Evolutionary conservation across 2,797 vertebrate genomes (phyloP).

Genomic region (Platalea minor): DNA sequence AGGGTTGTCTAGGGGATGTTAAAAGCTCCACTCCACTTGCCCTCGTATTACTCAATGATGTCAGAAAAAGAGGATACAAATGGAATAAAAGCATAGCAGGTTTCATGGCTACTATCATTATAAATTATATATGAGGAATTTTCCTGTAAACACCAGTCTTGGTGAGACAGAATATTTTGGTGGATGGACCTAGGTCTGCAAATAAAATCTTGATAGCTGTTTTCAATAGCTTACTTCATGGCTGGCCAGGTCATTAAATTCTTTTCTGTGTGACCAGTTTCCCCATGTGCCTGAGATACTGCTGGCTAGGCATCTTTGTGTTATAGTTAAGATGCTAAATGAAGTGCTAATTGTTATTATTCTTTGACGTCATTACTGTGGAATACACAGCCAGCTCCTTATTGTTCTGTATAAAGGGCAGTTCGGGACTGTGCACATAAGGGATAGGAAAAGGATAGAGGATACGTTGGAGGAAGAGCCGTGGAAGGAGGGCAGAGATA

Average conservation of each 20-base stretch:
- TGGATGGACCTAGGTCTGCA: neutral
- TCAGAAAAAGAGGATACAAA: neutral
- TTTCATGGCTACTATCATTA: neutral
- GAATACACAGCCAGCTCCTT: constrained; percentile 14
- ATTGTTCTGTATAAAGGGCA: neutral
- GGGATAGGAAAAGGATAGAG: neutral
- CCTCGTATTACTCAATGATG: neutral
- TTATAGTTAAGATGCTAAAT: constrained; percentile 33
- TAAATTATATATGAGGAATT: neutral
- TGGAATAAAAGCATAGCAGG: neutral
- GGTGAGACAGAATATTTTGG: neutral
- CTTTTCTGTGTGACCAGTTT: constrained; percentile 34
- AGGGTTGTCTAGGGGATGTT: neutral
- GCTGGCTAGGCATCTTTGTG: constrained; percentile 15
- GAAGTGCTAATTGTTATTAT: constrained; percentile 54
- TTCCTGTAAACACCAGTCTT: neutral
- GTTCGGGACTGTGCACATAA: neutral
- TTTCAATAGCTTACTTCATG: constrained; percentile 17
- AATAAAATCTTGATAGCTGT: neutral
- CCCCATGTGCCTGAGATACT: constrained; percentile 17
- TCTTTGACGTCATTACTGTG: constrained; percentile 22
- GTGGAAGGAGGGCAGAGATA: neutral
- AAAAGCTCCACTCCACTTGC: neutral
- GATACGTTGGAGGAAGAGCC: neutral
- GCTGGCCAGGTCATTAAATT: constrained; percentile 17